Conservation (phyloP, 2,888 invertebrate species). For the Tetranychus truncatus region DNA sequence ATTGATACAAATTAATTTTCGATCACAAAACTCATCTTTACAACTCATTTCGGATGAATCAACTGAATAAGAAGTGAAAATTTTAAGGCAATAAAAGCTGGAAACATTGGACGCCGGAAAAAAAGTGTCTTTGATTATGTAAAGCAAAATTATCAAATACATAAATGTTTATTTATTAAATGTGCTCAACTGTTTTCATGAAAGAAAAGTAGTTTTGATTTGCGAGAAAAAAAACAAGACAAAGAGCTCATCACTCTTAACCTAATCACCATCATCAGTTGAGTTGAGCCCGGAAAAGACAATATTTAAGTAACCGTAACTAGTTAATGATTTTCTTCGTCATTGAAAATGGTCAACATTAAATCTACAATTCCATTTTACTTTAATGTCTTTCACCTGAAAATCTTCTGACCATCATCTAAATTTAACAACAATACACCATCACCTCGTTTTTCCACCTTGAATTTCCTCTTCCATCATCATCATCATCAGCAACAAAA, state of each 20-base stretch:
- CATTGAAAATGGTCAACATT: neutral
- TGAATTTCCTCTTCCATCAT: neutral
- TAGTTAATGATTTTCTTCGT: neutral
- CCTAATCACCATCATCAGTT: neutral
- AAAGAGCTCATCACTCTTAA: too few species aligned
- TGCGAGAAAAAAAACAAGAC: too few species aligned
- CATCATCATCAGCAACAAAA: neutral
- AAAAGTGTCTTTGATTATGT: too few species aligned
- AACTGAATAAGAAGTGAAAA: too few species aligned
- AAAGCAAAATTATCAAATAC: too few species aligned
- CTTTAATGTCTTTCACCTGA: neutral
- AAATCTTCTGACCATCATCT: neutral
- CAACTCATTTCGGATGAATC: too few species aligned
- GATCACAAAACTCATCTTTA: neutral
- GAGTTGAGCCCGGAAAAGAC: constrained; percentile 1
- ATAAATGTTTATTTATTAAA: too few species aligned
- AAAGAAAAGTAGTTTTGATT: too few species aligned
- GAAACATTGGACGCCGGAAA: too few species aligned
- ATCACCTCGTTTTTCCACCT: neutral
- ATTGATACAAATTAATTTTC: constrained; percentile 32
- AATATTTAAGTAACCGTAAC: neutral
- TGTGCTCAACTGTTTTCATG: too few species aligned
- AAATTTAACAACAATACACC: neutral
- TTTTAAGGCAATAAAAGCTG: too few species aligned
- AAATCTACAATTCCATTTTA: neutral